Conservation (phyloP, 2,113 vertebrate genomes). For the Pelmatolapia mariae region DNA sequence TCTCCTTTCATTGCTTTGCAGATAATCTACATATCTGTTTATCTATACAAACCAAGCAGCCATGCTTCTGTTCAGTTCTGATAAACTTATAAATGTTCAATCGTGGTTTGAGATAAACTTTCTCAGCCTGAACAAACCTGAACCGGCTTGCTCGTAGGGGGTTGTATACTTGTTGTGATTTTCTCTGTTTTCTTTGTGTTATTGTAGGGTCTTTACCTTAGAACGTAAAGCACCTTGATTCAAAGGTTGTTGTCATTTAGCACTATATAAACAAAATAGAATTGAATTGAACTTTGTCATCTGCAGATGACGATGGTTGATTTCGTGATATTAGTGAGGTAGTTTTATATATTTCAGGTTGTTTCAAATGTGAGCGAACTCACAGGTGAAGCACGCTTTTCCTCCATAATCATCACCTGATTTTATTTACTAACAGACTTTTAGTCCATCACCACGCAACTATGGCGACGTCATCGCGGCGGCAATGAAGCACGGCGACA, state of each 20-base stretch:
- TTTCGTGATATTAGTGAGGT: not conserved
- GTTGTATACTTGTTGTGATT: not conserved
- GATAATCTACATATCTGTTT: not conserved
- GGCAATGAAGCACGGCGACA: slow-evolving; percentile 74
- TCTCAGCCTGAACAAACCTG: not conserved
- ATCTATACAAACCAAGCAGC: not conserved
- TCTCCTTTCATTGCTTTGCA: not conserved
- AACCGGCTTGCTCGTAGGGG: not conserved
- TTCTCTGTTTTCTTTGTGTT: not conserved
- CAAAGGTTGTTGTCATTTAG: not conserved
- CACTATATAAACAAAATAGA: accelerated
- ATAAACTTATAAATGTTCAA: not conserved
- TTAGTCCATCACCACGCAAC: slow-evolving; percentile 72
- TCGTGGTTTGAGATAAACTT: not conserved
- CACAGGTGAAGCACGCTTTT: not conserved
- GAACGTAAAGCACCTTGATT: not conserved
- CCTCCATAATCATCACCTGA: not conserved
- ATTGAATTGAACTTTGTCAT: not conserved
- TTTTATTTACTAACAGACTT: not conserved
- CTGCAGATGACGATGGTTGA: not conserved
- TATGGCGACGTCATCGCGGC: slow-evolving; percentile 80
- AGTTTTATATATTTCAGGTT: not conserved
- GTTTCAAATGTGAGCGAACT: not conserved
- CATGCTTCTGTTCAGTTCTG: not conserved
- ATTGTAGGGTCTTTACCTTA: not conserved